A percentile compares a stretch with the other conserved stretches of the same genome.
Evolutionary conservation across 2,888 invertebrate species (phyloP).

Genomic region (Cephus pulcher): DNA sequence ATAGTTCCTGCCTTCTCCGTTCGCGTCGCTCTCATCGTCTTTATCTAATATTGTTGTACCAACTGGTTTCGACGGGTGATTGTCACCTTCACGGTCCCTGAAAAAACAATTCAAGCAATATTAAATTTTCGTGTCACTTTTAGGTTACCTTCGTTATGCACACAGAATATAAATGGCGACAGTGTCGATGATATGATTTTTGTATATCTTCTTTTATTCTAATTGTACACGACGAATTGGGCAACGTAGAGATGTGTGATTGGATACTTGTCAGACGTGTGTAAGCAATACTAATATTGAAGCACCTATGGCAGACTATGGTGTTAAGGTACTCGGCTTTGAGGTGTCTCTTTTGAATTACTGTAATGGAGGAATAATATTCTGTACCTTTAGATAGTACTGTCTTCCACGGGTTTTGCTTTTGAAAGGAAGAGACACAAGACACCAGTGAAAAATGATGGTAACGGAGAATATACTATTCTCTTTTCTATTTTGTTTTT

Average conservation of each 20-base stretch:
- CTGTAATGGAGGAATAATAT: conserved; percentile 17
- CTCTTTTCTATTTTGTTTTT: neutral
- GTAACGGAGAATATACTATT: neutral
- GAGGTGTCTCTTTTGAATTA: neutral
- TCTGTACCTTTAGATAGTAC: conserved; percentile 61
- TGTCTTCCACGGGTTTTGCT: conserved; percentile 62
- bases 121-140: neutral
- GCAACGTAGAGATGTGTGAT: neutral
- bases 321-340: neutral
- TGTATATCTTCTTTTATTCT: neutral
- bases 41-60: conserved; percentile 50
- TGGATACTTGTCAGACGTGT: neutral
- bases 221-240: neutral
- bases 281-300: neutral
- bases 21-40: neutral
- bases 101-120: conserved; percentile 22
- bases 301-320: neutral
- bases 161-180: neutral
- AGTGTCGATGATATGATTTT: neutral
- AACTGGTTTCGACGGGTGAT: conserved; percentile 60
- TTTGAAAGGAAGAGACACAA: conserved; percentile 31
- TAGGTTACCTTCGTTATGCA: neutral
- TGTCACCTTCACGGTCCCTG: conserved; percentile 64
- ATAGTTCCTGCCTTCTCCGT: neutral
- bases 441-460: neutral